Evolutionary conservation across 2,888 invertebrate species (phyloP).

Genomic region (Agonopterix subpropinquella): DNA sequence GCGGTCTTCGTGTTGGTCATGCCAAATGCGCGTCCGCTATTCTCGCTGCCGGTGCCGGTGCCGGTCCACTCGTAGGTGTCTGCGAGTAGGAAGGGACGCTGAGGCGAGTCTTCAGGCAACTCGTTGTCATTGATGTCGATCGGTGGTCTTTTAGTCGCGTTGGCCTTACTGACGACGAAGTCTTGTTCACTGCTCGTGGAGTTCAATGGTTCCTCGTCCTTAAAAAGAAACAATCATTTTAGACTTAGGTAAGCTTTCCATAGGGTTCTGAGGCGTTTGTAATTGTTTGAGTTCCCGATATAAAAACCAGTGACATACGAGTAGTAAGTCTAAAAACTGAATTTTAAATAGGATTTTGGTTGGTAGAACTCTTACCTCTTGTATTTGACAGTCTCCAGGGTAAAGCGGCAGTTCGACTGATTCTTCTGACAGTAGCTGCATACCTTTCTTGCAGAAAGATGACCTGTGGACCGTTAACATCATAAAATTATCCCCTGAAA

Average conservation of each 20-base stretch:
- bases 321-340: neutral
- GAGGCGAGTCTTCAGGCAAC: conserved; percentile 54
- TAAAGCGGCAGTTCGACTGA: conserved; percentile 83
- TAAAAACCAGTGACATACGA: neutral
- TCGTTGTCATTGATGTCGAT: conserved; percentile 59
- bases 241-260: too few species aligned
- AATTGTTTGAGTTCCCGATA: too few species aligned
- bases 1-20: conserved; percentile 66
- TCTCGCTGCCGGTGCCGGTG: conserved; percentile 67
- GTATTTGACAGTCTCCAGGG: conserved; percentile 85
- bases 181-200: conserved; percentile 32
- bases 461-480: conserved; percentile 68
- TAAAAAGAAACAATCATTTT: conserved; percentile 6
- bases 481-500: neutral
- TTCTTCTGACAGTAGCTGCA: conserved; percentile 83
- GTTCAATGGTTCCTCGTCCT: conserved; percentile 40
- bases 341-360: neutral
- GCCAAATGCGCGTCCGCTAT: conserved; percentile 79
- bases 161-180: conserved; percentile 25
- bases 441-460: conserved; percentile 86
- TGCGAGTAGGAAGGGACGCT: conserved; percentile 49
- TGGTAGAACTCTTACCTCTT: conserved; percentile 47
- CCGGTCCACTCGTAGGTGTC: conserved; percentile 73
- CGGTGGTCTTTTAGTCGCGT: conserved; percentile 36
- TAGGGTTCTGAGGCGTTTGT: too few species aligned